These are phyloP conservation scores for Mionectes olivaceus DNA, from an alignment of 2,797 vertebrate species.

Conservation along the genomic window DNA sequence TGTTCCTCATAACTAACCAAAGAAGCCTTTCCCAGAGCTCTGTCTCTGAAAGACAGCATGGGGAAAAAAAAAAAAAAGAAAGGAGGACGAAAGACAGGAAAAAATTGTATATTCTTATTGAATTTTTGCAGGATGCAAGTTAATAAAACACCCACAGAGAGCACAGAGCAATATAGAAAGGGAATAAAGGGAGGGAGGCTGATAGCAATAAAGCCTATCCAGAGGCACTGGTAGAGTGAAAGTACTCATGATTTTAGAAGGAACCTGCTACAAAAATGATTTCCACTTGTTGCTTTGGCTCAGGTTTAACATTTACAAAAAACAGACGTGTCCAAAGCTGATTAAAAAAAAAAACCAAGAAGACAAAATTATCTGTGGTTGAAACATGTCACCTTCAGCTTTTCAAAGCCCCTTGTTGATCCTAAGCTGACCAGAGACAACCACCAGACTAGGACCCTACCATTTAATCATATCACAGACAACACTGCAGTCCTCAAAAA, in stretches of 20 bases:
- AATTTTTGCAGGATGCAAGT: slow-evolving; percentile 63
- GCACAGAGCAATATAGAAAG: slow-evolving; percentile 49
- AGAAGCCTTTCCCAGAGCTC: slow-evolving; percentile 28
- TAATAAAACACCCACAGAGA: slow-evolving; percentile 67
- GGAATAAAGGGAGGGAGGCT: slow-evolving; percentile 27
- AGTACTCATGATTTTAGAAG: slow-evolving; percentile 30
- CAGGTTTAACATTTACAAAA: slow-evolving; percentile 9
- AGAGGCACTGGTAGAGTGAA: slow-evolving; percentile 7
- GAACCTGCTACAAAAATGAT: not conserved
- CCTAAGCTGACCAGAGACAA: not conserved
- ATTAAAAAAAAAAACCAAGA: not conserved
- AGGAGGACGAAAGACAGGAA: not conserved
- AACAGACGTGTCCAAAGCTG: not conserved
- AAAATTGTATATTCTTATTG: slow-evolving; percentile 61
- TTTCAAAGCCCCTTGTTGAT: not conserved
- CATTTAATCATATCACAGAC: not conserved
- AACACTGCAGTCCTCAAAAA: not conserved
- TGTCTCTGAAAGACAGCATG: not conserved
- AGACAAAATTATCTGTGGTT: not conserved
- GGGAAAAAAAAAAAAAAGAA: not conserved
- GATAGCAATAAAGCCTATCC: slow-evolving; percentile 53
- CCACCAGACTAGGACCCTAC: not conserved
- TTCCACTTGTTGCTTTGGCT: slow-evolving; percentile 31
- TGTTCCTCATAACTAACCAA: slow-evolving; percentile 51
- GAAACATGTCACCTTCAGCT: not conserved